These are phyloP conservation scores for Metopolophium dirhodum DNA, from an alignment of 1,140 invertebrate genomes.

Conservation along the genomic window DNA sequence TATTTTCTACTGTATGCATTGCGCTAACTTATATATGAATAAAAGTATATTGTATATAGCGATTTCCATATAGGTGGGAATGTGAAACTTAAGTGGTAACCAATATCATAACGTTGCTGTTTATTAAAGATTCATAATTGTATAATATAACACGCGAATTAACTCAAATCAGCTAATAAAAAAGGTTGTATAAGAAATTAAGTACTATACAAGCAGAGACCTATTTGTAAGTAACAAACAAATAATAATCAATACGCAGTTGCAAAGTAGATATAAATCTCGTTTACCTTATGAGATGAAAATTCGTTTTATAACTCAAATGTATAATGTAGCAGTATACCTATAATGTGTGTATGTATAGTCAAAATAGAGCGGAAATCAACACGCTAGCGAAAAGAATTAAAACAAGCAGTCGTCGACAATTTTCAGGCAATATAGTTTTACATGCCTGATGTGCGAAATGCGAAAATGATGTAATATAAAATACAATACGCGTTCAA, in stretches of 20 bases:
- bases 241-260: neutral
- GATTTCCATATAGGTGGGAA: neutral
- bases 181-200: neutral
- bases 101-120: neutral
- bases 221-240: neutral
- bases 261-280: neutral
- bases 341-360: neutral
- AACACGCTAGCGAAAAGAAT: neutral
- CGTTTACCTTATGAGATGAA: neutral
- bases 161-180: neutral
- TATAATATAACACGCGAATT: neutral
- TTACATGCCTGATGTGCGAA: neutral
- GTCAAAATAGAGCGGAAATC: neutral
- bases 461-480: slow-evolving; percentile 2
- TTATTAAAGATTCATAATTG: neutral
- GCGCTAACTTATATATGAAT: neutral
- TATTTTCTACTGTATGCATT: neutral
- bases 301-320: neutral
- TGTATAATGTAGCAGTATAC: neutral
- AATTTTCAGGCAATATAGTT: neutral
- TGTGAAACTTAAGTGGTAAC: neutral
- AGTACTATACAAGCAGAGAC: neutral
- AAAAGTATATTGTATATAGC: neutral
- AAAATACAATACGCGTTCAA: neutral
- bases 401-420: neutral